Base-by-base conservation (phyloP, 2,888 invertebrate species). In the Dolichomitus sp. region DNA sequence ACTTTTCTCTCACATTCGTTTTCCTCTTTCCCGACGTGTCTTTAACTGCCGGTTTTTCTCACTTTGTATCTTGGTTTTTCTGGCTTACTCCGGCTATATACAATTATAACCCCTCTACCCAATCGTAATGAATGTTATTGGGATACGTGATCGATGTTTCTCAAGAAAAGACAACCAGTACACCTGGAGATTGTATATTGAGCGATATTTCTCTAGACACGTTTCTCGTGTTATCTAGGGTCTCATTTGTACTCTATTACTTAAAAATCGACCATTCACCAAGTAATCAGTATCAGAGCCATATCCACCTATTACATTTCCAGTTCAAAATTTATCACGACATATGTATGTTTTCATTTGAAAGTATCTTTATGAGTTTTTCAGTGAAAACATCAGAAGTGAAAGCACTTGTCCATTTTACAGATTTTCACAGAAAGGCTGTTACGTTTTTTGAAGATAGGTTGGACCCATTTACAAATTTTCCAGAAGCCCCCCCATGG, bases 51-150 rank as follows among this genome's bases (percentile, higher is more conserved):
- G 37, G 17, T 48, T 42, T 76, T 63, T 54, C 50, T 61, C 14
- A 57, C 57, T 40, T 70, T 65, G 57, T 61, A 61, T 74, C 61
- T 50, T 40, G 48, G 40, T 66, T 59, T 65, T 19, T 45, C 69
- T 63, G 57, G 57, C 48, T 19, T 12, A 11, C 9, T 50, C 69
- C 54, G 23, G 17, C 59, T 42, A 52, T 54, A 37, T 40, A 12
- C 45, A 17, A 40, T 23, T 59, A 37, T 50, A 59, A 42, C 7
- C 45, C 45, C 52, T 45, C 42, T 45, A 14, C 27, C 52, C 63
- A 72, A 79, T 80, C 54, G 80, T 74, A 77, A 77, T 61, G 27
- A 78, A 82, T 80, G 77, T 80, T 77, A 77, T 69, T 57, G 73
- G 73, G 74, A 65, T 82, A 65, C 74, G 77, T 80, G 83, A 84